A percentile compares a stretch with the other conserved stretches of the same genome.
These are phyloP conservation scores for Streptopelia turtur DNA, from an alignment of 2,797 vertebrate species.

Conservation along the genomic window DNA sequence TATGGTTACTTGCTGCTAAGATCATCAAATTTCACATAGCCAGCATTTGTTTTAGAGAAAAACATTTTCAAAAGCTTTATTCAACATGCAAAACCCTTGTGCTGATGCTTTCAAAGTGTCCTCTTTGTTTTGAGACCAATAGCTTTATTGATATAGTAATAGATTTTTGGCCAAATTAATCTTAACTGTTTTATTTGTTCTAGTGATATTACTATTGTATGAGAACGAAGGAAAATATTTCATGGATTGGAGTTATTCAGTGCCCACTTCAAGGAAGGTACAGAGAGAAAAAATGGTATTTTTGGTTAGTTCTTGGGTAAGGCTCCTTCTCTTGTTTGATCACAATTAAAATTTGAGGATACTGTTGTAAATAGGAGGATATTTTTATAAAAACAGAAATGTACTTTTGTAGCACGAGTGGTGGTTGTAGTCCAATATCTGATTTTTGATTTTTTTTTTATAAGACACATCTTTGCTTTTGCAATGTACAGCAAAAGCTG, in stretches of 20 bases:
- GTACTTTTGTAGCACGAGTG: background rate
- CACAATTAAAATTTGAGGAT: background rate
- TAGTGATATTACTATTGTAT: background rate
- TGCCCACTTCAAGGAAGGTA: background rate
- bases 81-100: background rate
- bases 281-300: background rate
- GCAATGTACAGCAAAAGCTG: fast-evolving
- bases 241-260: background rate
- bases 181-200: conserved; percentile 13
- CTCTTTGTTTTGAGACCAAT: background rate
- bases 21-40: conserved; percentile 7
- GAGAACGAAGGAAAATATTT: background rate
- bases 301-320: background rate
- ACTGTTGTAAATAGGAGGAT: background rate
- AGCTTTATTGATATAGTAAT: background rate
- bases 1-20: background rate
- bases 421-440: background rate
- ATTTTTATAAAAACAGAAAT: background rate
- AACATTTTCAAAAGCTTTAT: background rate
- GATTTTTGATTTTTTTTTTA: background rate
- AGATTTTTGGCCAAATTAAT: background rate
- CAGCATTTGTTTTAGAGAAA: background rate
- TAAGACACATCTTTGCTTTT: background rate
- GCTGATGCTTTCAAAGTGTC: background rate
- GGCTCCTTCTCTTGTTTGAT: background rate